A percentile compares a stretch with the other conserved stretches of the same genome.
These are phyloP conservation scores for Malacoraja senta DNA, from an alignment of 2,797 vertebrate species.

Conservation along the genomic window DNA sequence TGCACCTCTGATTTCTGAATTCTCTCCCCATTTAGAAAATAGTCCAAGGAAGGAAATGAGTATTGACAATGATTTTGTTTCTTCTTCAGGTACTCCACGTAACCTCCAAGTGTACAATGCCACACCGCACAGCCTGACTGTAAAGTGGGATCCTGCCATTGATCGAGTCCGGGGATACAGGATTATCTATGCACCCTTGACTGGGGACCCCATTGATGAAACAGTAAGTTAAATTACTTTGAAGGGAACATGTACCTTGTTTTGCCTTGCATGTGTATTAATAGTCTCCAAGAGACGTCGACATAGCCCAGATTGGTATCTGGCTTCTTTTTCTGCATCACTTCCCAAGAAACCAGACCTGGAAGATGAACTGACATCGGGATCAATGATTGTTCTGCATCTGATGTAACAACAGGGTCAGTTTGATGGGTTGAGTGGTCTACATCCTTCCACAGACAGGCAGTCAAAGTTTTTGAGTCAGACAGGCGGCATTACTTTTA, in stretches of 20 bases:
- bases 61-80: conserved; percentile 30
- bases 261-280: background rate
- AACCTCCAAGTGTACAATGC: conserved; percentile 86
- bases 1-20: no score
- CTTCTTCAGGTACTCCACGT: conserved; percentile 64
- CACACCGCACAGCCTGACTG: conserved; percentile 71
- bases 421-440: background rate
- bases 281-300: background rate
- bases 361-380: background rate
- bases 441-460: background rate
- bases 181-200: conserved; percentile 64
- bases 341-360: background rate
- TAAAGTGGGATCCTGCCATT: conserved; percentile 81
- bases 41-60: background rate
- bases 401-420: background rate
- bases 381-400: background rate
- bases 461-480: background rate
- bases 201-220: conserved; percentile 64
- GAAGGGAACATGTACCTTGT: background rate
- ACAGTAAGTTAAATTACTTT: conserved; percentile 56
- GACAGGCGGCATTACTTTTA: background rate
- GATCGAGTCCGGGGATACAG: conserved; percentile 80
- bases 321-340: background rate
- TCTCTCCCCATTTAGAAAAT: no score
- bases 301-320: background rate